Base-by-base conservation (phyloP, 2,888 invertebrate genomes). In the Ecliptopera silaceata region DNA sequence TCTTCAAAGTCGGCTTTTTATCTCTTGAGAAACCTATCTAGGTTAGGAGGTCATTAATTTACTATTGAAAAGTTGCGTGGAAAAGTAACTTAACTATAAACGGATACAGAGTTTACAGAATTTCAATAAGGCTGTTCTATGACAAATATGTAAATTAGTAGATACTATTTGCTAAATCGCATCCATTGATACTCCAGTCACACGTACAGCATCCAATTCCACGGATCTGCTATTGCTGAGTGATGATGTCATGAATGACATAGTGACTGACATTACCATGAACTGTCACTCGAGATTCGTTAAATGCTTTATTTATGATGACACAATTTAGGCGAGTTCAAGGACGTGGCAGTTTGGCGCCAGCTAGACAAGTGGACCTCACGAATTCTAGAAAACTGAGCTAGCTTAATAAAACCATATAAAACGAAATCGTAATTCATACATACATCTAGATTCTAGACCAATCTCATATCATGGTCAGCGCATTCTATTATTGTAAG, bases 181-280 rank as follows among this genome's bases (percentile, higher is more conserved):
- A 50, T 20, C 15, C 22, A 56, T 65, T 55, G 42, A 39, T 26
- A 41, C 18, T 5, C 45, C 10, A 29, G 54, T 54, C 63, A 63
- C 65, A 58, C 12, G 18, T 17, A 26, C 29, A 15, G 13, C 20
- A 46, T 51, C 46, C 32, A 17, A 39, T 63, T 59, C 56, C 34
- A 48, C 41, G 59, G 51, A 61, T 56, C 52, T 15, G 31, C n/a
- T 34, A 47, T 48, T 52, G 32, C 31, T 34, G 29, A 18, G 47
- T 29, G 10, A 5, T 46, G 46, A 56, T 32, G 55, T 53, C 52
- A 26, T 26, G 26, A 8, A 57, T 60, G 62, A 50, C 64, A 57
- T 43, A 64, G 56, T 63, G 55, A 54, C 60, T 59, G 57, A 53
- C 51, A 57, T 60, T 50, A 43, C 42, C 52, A 62, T 57, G 59